Evolutionary conservation across 2,888 invertebrate genomes (phyloP).

Genomic region (Petrophora chlorosata): DNA sequence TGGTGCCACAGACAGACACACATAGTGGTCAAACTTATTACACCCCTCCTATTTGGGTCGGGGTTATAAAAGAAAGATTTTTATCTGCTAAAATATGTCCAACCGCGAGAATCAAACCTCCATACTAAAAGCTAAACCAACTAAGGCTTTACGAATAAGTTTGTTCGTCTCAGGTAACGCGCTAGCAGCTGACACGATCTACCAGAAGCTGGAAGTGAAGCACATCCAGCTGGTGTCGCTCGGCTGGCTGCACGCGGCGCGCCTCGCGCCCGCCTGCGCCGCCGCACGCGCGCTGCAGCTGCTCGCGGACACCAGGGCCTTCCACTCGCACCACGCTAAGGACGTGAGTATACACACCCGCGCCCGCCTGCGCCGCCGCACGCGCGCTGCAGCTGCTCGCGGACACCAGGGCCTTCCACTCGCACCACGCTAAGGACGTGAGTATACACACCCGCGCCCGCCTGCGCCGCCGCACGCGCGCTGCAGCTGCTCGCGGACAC

Average conservation of each 20-base stretch:
- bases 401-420: conserved; percentile 92
- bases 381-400: conserved; percentile 88
- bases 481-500: conserved; percentile 89
- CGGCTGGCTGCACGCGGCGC: conserved; percentile 92
- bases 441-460: conserved; percentile 88
- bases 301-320: conserved; percentile 90
- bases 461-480: conserved; percentile 88
- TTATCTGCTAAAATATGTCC: too few relatives aligned
- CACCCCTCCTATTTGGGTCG: too few relatives aligned
- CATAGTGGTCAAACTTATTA: too few relatives aligned
- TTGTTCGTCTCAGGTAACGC: conserved; percentile 88
- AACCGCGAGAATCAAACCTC: too few relatives aligned
- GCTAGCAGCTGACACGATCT: conserved; percentile 88
- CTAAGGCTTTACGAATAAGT: too few relatives aligned
- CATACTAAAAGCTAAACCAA: too few relatives aligned
- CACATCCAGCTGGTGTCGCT: conserved; percentile 96
- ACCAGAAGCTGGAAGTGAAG: conserved; percentile 93
- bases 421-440: conserved; percentile 94
- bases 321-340: conserved; percentile 94
- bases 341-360: conserved; percentile 93
- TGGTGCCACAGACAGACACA: too few relatives aligned
- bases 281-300: conserved; percentile 87
- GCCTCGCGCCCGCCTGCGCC: conserved; percentile 89
- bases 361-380: conserved; percentile 88
- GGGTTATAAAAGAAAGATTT: too few relatives aligned